phyloP scores from a whole-genome alignment of 2,113 vertebrate genomes.

The Marmota flaviventris region DNA sequence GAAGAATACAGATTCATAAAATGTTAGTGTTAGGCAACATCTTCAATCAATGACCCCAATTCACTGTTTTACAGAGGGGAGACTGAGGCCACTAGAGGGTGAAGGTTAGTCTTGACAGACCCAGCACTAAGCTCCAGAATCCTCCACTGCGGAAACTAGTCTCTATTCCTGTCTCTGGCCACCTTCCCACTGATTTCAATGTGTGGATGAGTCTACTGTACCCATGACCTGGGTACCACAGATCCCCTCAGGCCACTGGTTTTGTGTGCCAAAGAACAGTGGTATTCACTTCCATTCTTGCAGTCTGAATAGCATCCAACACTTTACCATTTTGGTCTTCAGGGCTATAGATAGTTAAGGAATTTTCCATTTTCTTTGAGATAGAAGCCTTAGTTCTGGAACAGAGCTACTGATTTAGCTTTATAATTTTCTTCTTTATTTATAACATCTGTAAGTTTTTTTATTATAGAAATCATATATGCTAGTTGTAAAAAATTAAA shows the following conservation, averaged over 20 bases:
- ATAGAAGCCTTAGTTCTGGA: neutral
- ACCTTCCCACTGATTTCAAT: neutral
- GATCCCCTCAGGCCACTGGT: neutral
- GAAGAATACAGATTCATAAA: neutral
- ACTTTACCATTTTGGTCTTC: slow-evolving; percentile 33
- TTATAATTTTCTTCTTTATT: slow-evolving; percentile 34
- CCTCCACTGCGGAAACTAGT: too few relatives aligned
- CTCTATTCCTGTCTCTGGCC: neutral
- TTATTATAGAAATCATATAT: slow-evolving; percentile 2
- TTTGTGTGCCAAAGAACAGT: neutral
- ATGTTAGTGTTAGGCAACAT: neutral
- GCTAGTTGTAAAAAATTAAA: slow-evolving; percentile 53
- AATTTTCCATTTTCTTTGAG: slow-evolving; percentile 55
- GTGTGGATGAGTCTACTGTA: neutral
- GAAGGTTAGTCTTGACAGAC: neutral
- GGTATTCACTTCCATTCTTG: slow-evolving; percentile 51
- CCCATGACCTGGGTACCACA: neutral
- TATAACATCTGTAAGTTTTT: neutral
- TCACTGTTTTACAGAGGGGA: neutral
- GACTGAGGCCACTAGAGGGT: neutral
- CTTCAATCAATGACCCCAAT: neutral
- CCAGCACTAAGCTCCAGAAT: neutral
- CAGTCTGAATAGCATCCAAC: slow-evolving; percentile 52
- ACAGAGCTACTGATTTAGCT: slow-evolving; percentile 16
- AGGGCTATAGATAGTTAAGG: slow-evolving; percentile 14